Base-by-base conservation (phyloP, 23 tunicate genomes). In the Phallusia fumigata region DNA sequence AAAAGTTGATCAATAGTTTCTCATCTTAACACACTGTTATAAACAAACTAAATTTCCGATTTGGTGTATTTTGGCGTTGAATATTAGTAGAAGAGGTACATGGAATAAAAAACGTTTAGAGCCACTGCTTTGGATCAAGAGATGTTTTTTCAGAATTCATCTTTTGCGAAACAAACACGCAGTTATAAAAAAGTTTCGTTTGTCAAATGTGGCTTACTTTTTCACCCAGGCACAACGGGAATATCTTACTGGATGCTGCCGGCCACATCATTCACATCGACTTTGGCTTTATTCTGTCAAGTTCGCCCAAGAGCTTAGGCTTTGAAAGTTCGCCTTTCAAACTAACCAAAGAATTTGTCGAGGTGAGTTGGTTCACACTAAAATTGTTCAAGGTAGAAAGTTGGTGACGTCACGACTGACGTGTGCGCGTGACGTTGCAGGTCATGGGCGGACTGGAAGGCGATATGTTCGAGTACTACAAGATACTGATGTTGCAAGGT, bases 261-360 rank as follows among this genome's bases (percentile, higher is more conserved):
- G 99, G 99, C 47, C 99, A 97, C 72, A 92, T 97, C 44, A 94
- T 97, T 30, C 99, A 97, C 76, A 97, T 97, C 49, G 99, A 97
- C 78, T 97, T 97, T 47, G 99, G 99, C 0, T 97, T 90, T 73
- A 92, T 97, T 50, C 76, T 97, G 58, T 92, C 93, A 22, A 94
- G 98, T 80, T 97, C 99, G 21, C 99, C 99, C 53, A 97, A 97
- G 76, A 97, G 93, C 58, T 52, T 97, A 13, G 99, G 99, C 33
- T 97, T 97, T 65, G 99, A 97, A 83, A 88, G 90, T 65, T 97
- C 99, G 18, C 97, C 99, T 0, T 97, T 97, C 84, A 97, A 97
- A 79, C 82, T 97, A 3, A 97, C 99, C 22, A 88, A 95, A 84
- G 99, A 95, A 52, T 86, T 95, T 78, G 99, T 95, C 0, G 91